Evolutionary conservation across 2,113 vertebrate species (phyloP).

Genomic region (Crotalus helleri): DNA sequence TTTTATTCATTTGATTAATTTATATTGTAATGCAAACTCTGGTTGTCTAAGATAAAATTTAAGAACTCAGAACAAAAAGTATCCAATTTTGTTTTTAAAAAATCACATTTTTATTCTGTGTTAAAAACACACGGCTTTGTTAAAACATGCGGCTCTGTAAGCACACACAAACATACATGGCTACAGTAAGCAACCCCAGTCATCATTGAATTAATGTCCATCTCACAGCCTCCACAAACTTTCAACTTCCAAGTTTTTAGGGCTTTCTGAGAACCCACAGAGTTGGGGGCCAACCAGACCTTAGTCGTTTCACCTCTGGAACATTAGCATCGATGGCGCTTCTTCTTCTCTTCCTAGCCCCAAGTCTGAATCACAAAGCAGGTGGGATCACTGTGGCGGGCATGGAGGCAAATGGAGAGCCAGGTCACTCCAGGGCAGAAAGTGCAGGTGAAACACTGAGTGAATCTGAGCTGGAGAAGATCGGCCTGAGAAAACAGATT

Average conservation of each 20-base stretch:
- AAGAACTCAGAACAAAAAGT: background rate
- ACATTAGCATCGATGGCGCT: background rate
- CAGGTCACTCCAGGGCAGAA: conserved; percentile 33
- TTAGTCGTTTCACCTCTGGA: background rate
- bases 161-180: background rate
- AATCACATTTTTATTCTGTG: background rate
- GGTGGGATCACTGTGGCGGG: conserved; percentile 1
- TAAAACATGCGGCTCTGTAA: background rate
- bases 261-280: background rate
- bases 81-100: background rate
- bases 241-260: background rate
- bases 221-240: background rate
- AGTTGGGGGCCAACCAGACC: background rate
- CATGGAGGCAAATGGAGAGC: conserved; percentile 24
- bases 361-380: background rate
- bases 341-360: background rate
- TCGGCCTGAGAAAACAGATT: conserved; percentile 63
- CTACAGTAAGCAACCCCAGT: background rate
- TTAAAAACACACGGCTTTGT: background rate
- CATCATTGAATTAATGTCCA: background rate
- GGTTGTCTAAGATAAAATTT: background rate
- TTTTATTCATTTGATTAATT: background rate
- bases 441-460: conserved; percentile 69
- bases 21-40: background rate
- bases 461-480: conserved; percentile 76